Conservation (phyloP, 2,797 vertebrate genomes). For the Austrolebias charrua region DNA sequence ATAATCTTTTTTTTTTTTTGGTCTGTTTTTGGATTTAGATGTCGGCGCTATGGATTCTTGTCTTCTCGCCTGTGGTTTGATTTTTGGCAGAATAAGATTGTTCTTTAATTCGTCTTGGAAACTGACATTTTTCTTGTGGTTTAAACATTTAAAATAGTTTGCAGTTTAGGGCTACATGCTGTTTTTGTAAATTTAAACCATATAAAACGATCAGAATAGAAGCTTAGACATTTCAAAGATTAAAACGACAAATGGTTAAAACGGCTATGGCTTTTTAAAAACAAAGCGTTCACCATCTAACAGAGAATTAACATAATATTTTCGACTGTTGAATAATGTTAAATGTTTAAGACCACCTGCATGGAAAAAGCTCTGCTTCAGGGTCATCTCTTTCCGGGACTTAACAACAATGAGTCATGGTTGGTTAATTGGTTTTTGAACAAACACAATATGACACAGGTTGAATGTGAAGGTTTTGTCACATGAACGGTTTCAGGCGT, state of each 20-base stretch:
- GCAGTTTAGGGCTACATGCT: neutral
- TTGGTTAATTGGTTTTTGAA: constrained; percentile 41
- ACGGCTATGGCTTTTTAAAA: neutral
- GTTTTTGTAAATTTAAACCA: no score
- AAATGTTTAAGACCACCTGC: constrained; percentile 6
- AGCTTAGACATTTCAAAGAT: neutral
- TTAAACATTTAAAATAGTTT: neutral
- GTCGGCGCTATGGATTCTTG: no score
- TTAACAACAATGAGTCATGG: constrained; percentile 1
- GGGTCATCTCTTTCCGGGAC: neutral
- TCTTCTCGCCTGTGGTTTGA: no score
- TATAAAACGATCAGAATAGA: no score
- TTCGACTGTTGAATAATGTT: neutral
- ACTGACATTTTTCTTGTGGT: neutral
- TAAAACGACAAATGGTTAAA: no score
- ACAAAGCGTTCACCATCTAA: neutral
- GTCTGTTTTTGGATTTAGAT: no score
- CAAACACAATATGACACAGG: constrained; percentile 40
- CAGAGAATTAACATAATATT: neutral
- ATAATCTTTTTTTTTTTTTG: neutral
- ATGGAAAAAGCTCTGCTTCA: constrained; percentile 8
- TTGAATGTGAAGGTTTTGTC: constrained; percentile 28
- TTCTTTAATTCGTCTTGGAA: no score
- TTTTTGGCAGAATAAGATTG: no score
- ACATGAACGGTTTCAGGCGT: constrained; percentile 31